Conservation (phyloP, 2,113 vertebrate genomes). For the Thermophis baileyi region DNA sequence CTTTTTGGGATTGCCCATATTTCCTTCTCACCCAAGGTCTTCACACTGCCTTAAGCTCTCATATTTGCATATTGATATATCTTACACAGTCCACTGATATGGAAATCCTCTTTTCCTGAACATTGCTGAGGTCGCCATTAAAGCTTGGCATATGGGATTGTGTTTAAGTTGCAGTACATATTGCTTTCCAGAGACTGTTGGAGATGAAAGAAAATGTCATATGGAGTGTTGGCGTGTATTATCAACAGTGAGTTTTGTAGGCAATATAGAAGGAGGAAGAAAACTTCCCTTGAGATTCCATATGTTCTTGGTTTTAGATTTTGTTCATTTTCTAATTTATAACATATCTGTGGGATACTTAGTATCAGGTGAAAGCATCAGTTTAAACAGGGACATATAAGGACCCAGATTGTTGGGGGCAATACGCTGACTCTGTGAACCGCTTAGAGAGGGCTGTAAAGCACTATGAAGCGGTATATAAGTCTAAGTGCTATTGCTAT, state of each 20-base stretch:
- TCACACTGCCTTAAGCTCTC: neutral
- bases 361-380: neutral
- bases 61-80: constrained; percentile 11
- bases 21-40: neutral
- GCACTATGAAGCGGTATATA: too few species aligned
- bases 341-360: neutral
- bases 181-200: constrained; percentile 12
- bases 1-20: neutral
- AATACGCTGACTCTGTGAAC: too few species aligned
- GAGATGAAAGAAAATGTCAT: neutral
- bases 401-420: too few species aligned
- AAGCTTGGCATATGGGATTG: constrained; percentile 19
- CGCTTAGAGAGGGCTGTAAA: too few species aligned
- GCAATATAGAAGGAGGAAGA: constrained; percentile 12
- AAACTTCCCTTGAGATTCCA: constrained; percentile 13
- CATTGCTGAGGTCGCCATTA: constrained; percentile 23
- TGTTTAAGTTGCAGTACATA: neutral
- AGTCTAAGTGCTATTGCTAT: too few species aligned
- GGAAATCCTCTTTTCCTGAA: constrained; percentile 13
- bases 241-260: neutral
- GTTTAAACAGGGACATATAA: neutral
- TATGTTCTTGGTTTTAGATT: constrained; percentile 10
- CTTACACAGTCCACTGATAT: neutral
- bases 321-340: constrained; percentile 1
- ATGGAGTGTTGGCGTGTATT: constrained; percentile 13